These are phyloP conservation scores for Scaptomyza polygonia DNA, from an alignment of 2,888 invertebrate species.

Conservation along the genomic window DNA sequence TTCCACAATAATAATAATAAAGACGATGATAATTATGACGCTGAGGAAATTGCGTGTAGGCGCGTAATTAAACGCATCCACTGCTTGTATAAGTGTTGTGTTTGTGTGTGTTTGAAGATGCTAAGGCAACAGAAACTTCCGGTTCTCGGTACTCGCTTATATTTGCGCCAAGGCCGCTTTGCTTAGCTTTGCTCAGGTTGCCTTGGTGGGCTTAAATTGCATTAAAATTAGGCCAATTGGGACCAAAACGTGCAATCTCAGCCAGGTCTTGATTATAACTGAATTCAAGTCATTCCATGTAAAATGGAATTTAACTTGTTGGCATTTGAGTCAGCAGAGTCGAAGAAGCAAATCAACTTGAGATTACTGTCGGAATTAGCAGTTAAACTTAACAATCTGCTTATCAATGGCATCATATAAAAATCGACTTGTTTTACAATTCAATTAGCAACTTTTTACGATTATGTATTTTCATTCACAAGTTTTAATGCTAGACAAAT, in stretches of 20 bases:
- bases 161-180: constrained; percentile 30
- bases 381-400: constrained; percentile 34
- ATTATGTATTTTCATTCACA: constrained; percentile 24
- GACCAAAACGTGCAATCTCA: constrained; percentile 36
- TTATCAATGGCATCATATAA: constrained; percentile 30
- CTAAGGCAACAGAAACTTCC: constrained; percentile 9
- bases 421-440: constrained; percentile 34
- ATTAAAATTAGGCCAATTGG: constrained; percentile 72
- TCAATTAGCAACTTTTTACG: constrained; percentile 49
- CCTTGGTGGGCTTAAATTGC: constrained; percentile 48
- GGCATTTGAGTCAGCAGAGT: background rate
- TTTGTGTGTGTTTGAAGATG: background rate
- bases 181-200: constrained; percentile 13
- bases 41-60: constrained; percentile 72
- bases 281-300: constrained; percentile 1
- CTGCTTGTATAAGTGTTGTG: background rate
- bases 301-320: constrained; percentile 3
- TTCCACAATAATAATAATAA: constrained; percentile 41
- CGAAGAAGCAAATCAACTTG: background rate
- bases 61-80: constrained; percentile 64
- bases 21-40: constrained; percentile 13
- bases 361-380: constrained; percentile 14
- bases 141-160: constrained; percentile 20
- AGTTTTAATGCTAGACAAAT: constrained; percentile 4
- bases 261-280: constrained; percentile 21